Conservation (phyloP, 2,888 invertebrate genomes). For the Brenthis ino region DNA sequence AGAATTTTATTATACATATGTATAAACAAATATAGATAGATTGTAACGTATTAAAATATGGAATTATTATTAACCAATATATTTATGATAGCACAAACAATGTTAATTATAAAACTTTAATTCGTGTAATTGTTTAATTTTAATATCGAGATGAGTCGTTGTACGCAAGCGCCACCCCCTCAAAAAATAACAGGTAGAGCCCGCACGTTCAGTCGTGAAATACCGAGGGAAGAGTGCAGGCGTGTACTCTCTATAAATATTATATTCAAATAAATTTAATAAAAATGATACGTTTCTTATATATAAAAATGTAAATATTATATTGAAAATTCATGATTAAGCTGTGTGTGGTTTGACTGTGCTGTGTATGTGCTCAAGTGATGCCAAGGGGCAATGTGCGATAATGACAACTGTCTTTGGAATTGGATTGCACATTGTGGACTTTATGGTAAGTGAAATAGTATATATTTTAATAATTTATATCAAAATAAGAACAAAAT, state of each 20-base stretch:
- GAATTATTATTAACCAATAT: too few relatives aligned
- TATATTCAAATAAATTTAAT: background rate
- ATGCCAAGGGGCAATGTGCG: slow-evolving; percentile 75
- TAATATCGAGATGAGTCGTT: slow-evolving; percentile 39
- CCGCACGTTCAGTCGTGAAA: slow-evolving; percentile 64
- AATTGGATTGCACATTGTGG: slow-evolving; percentile 74
- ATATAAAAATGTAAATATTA: slow-evolving; percentile 14
- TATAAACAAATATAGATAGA: too few relatives aligned
- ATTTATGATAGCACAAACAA: too few relatives aligned
- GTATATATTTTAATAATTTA: background rate
- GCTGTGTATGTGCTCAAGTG: slow-evolving; percentile 66
- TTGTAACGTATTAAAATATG: too few relatives aligned
- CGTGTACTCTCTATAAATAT: slow-evolving; percentile 50
- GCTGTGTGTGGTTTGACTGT: slow-evolving; percentile 64
- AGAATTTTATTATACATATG: too few relatives aligned
- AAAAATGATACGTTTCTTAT: background rate
- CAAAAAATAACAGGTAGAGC: slow-evolving; percentile 49
- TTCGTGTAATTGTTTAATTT: slow-evolving; percentile 44
- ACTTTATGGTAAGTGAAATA: slow-evolving; percentile 60
- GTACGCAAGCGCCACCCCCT: slow-evolving; percentile 50
- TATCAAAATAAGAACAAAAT: background rate
- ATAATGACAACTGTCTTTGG: slow-evolving; percentile 71
- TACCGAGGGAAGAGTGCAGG: slow-evolving; percentile 61
- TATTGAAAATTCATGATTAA: background rate
- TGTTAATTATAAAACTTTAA: slow-evolving; percentile 13